Conservation (phyloP, 2,113 vertebrate genomes). For the Heterochromis multidens region DNA sequence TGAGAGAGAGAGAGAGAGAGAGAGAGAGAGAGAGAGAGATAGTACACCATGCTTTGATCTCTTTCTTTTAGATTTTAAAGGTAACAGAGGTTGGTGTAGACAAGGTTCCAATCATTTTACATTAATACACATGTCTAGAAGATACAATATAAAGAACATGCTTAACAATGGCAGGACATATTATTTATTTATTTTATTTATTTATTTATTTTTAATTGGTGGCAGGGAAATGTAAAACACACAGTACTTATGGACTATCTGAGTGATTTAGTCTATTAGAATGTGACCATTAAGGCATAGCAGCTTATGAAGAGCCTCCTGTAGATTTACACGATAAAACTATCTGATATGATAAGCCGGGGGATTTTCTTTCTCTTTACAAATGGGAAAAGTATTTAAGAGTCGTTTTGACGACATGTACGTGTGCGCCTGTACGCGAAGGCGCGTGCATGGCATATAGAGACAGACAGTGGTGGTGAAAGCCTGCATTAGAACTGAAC, state of each 20-base stretch:
- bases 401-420: neutral
- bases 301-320: slow-evolving; percentile 61
- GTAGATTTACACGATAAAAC: slow-evolving; percentile 61
- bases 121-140: neutral
- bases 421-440: neutral
- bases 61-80: neutral
- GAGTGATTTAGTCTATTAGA: slow-evolving; percentile 25
- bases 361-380: slow-evolving; percentile 10
- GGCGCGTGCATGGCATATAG: neutral
- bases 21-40: neutral
- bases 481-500: neutral
- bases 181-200: neutral
- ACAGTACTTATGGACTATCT: neutral
- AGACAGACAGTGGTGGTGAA: slow-evolving; percentile 8
- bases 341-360: slow-evolving; percentile 35
- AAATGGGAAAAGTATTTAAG: neutral
- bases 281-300: slow-evolving; percentile 46
- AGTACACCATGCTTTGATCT: neutral
- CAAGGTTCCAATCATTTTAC: neutral
- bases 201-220: neutral
- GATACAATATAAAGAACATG: neutral
- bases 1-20: neutral
- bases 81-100: neutral
- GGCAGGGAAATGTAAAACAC: neutral
- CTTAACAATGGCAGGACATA: neutral